These are phyloP conservation scores for Clitarchus hookeri DNA, from an alignment of 2,888 invertebrate species.

Conservation along the genomic window DNA sequence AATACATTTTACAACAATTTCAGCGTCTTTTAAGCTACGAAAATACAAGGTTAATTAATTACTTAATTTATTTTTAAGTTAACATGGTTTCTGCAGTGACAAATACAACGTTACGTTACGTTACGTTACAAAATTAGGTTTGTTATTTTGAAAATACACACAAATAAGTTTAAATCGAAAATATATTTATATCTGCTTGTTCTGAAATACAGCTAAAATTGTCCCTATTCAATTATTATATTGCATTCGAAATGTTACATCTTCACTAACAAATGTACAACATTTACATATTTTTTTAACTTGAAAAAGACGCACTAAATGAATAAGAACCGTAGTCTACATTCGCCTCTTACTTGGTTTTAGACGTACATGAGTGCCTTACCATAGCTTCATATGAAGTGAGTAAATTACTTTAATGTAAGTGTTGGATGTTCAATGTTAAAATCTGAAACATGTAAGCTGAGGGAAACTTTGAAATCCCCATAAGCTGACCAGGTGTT, in stretches of 20 bases:
- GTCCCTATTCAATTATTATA: too few relatives aligned
- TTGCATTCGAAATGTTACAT: neutral
- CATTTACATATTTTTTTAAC: neutral
- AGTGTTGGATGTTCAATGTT: neutral
- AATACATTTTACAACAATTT: too few relatives aligned
- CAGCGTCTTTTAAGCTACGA: too few relatives aligned
- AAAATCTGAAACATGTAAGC: neutral
- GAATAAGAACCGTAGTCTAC: neutral
- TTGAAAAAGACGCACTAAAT: neutral
- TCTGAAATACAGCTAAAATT: too few relatives aligned
- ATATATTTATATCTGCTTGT: too few relatives aligned
- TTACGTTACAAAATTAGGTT: too few relatives aligned
- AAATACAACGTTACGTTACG: too few relatives aligned
- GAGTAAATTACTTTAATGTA: neutral
- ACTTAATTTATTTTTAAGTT: too few relatives aligned
- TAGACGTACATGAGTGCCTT: slow-evolving; percentile 14
- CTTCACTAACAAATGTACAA: neutral
- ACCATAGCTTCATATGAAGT: neutral
- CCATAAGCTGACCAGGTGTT: neutral
- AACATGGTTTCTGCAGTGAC: too few relatives aligned
- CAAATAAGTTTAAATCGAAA: too few relatives aligned
- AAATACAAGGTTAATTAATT: too few relatives aligned
- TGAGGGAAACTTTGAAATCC: neutral
- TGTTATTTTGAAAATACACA: too few relatives aligned
- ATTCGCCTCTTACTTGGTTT: neutral